Base-by-base conservation (phyloP, 2,888 invertebrate species). In the Torymus texanus region DNA sequence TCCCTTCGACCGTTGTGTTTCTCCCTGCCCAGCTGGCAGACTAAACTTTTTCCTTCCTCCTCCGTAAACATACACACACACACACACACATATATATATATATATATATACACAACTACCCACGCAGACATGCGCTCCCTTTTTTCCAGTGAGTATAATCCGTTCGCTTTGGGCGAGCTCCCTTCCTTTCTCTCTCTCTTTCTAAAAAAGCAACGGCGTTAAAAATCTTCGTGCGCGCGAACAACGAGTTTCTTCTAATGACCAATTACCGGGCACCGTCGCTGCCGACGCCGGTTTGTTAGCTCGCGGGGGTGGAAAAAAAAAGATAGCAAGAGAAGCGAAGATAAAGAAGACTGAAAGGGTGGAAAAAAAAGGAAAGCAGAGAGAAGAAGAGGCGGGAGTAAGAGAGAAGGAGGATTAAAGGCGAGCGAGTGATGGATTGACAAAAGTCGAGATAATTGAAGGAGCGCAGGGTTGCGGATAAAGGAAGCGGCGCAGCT, bases 211-310 rank as follows among this genome's bases (percentile, higher is more conserved):
- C 41, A 41, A 41, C 41, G 41, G 41, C 41, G 41, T 41, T 41
- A 41, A 41, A 41, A 41, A 41, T 41, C 41, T 41, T 41, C 41
- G 41, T 41, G 24, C 50, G 24, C 24, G 58, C 51, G 71, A 71
- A 71, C 65, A 77, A 77, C 77, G 73, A 78, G 73, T 78, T 78
- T 68, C 73, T 78, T 74, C 73, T 78, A 78, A 78, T 78, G 78
- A 78, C 62, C 74, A 78, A 78, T 78, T 78, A 78, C 62, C 68
- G 73, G 55, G 18, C 24, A 61, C 62, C 21, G 21, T 56, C 13
- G 61, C 63, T 53, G 12, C 50, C 55, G 61, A 29, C 14, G 50
- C 58, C 72, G 70, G 66, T 78, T 72, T 72, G 66, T 72, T 72
- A 78, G 53, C 62, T n/a, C 50, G 68, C 62, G 55, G 68, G 68